Evolutionary conservation across 2,797 vertebrate species (phyloP).

Genomic region (Molossus alvarezi): DNA sequence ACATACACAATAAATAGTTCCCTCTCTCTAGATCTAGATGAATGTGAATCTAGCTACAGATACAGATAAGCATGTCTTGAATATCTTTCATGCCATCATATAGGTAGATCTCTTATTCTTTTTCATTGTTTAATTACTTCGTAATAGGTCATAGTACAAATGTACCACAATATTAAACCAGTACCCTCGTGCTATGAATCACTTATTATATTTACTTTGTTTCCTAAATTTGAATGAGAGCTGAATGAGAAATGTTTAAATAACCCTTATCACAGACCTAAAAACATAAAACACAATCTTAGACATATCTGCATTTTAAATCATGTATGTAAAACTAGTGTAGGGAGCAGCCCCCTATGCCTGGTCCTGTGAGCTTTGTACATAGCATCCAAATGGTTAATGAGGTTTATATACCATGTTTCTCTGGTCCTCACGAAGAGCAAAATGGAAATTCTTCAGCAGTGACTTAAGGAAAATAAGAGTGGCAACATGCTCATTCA

Average conservation of each 20-base stretch:
- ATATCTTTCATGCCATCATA: not conserved
- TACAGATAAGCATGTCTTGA: not conserved
- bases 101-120: not conserved
- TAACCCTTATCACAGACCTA: not conserved
- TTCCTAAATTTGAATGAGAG: not conserved
- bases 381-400: not conserved
- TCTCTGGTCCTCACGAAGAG: not conserved
- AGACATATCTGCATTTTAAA: not conserved
- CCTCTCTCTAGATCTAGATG: not conserved
- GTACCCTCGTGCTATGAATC: not conserved
- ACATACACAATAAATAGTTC: not conserved
- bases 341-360: not conserved
- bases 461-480: not conserved
- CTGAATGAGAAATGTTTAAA: not conserved
- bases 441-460: not conserved
- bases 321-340: not conserved
- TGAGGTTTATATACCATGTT: not conserved
- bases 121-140: not conserved
- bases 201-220: not conserved
- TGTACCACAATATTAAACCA: not conserved
- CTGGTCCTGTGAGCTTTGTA: not conserved
- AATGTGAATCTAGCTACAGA: too few species aligned
- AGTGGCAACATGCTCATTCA: not conserved
- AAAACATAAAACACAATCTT: not conserved
- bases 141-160: not conserved